Conservation (phyloP, 2,113 vertebrate species). For the Crotalus tigris region DNA sequence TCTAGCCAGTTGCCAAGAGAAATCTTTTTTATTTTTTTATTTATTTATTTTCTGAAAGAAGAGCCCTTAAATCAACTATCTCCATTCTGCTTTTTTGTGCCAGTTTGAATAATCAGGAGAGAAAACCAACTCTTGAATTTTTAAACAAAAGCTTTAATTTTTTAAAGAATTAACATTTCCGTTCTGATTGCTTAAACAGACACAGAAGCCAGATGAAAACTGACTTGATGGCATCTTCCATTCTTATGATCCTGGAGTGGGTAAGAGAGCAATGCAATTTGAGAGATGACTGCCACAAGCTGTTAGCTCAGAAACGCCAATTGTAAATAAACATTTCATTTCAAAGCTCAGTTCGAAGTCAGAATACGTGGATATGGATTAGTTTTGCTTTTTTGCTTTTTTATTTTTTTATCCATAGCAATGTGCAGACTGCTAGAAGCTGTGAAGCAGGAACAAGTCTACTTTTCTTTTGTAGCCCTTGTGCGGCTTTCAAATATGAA, state of each 20-base stretch:
- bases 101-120: constrained; percentile 43
- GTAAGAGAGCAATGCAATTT: constrained; percentile 37
- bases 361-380: neutral
- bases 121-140: constrained; percentile 45
- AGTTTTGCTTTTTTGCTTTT: neutral
- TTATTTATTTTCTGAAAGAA: neutral
- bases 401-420: neutral
- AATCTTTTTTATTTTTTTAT: neutral
- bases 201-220: constrained; percentile 20
- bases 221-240: constrained; percentile 10
- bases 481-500: constrained; percentile 7
- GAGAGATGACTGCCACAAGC: constrained; percentile 3
- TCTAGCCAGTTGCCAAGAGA: neutral
- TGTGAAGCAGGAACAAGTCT: neutral
- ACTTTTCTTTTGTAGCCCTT: neutral
- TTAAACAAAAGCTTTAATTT: constrained; percentile 60
- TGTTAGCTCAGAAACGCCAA: constrained; percentile 40
- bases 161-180: constrained; percentile 56
- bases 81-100: constrained; percentile 1
- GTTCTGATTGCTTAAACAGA: constrained; percentile 37
- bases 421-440: neutral
- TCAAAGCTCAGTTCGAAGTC: constrained; percentile 37
- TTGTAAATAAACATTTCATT: constrained; percentile 34
- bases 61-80: constrained; percentile 17
- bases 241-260: constrained; percentile 23